A percentile compares a stretch with the other conserved stretches of the same genome.
Conservation (phyloP, 2,113 vertebrate genomes). For the Lycocorax pyrrhopterus region DNA sequence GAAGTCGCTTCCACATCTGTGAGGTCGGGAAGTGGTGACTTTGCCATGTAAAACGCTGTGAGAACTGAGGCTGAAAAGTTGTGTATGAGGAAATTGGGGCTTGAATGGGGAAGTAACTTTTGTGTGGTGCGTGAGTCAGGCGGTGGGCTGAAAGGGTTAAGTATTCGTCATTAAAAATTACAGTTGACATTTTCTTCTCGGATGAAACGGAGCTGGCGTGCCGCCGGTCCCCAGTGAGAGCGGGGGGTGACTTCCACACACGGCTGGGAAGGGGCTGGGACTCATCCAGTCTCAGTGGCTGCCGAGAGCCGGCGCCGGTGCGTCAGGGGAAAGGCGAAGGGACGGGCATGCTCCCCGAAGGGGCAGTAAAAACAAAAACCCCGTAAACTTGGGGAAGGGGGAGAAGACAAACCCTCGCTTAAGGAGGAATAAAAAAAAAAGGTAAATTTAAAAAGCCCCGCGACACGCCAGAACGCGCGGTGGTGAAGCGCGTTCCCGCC, state of each 20-base stretch:
- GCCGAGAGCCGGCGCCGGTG: neutral
- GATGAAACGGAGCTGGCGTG: neutral
- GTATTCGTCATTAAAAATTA: neutral
- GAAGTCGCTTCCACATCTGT: neutral
- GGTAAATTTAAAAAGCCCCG: neutral
- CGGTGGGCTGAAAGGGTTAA: neutral
- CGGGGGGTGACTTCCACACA: neutral
- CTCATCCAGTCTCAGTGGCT: neutral
- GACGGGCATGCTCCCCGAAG: rapidly evolving
- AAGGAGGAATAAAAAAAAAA: neutral
- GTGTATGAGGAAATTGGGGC: neutral
- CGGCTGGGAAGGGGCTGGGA: neutral
- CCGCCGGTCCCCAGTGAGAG: rapidly evolving
- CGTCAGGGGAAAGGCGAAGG: neutral
- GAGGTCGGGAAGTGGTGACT: rapidly evolving
- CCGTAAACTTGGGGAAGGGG: neutral
- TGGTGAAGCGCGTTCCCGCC: rapidly evolving
- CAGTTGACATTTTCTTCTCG: neutral
- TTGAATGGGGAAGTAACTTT: neutral
- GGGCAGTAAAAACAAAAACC: neutral
- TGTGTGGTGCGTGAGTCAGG: neutral
- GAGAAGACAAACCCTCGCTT: neutral
- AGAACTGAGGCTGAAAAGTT: neutral
- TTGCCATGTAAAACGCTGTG: neutral
- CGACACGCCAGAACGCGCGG: neutral